phyloP scores from a whole-genome alignment of 2,888 invertebrate species.

The Myathropa florea region DNA sequence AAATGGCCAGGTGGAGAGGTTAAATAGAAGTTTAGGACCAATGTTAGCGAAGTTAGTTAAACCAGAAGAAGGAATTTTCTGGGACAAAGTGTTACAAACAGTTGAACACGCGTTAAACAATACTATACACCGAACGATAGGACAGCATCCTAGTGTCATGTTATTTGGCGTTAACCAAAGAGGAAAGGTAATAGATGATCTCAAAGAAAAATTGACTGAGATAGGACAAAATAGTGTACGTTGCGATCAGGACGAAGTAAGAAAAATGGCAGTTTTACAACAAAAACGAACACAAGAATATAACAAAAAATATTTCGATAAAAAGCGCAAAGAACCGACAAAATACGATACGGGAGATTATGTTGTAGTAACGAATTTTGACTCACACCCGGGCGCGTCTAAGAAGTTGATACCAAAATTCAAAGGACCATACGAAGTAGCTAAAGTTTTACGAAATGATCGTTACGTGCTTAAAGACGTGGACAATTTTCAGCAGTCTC shows the following conservation, averaged over 20 bases:
- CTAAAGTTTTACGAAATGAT: conserved; percentile 29
- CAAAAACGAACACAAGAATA: conserved; percentile 1
- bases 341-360: conserved; percentile 1
- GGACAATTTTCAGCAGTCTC: conserved; percentile 26
- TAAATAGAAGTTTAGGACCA: no score
- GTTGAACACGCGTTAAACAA: conserved; percentile 46
- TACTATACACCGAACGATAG: conserved; percentile 38
- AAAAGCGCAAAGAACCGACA: background rate
- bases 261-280: background rate
- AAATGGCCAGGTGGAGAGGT: no score
- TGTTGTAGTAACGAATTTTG: background rate
- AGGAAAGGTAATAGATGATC: conserved; percentile 37
- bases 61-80: no score
- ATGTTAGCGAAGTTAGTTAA: no score
- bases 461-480: conserved; percentile 21
- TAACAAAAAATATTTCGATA: conserved; percentile 23
- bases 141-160: conserved; percentile 54
- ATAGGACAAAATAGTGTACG: background rate
- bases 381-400: conserved; percentile 54
- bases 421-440: conserved; percentile 15
- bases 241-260: background rate
- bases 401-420: conserved; percentile 73
- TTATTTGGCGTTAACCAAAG: conserved; percentile 62
- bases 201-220: conserved; percentile 44
- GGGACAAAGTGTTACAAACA: conserved; percentile 48